Base-by-base conservation (phyloP, 2,113 vertebrate species). In the Phalacrocorax brasilianus region DNA sequence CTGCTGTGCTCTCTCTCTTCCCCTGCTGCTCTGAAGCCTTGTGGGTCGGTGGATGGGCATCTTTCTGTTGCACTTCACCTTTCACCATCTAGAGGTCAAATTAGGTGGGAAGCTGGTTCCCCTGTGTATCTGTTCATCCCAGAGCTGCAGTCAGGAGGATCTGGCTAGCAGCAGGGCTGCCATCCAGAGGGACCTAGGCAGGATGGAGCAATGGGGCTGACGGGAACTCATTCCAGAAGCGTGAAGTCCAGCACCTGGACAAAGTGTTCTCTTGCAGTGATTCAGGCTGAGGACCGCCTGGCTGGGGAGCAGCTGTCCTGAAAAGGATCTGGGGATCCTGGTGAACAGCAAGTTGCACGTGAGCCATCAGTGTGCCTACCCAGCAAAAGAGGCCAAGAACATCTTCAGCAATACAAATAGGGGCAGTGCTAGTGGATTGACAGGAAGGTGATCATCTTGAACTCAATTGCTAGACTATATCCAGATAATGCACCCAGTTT, bases 261-360 rank as follows among this genome's bases (percentile, higher is more conserved):
- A 79, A 24, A 42, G 8, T 0, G 3, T 15, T 19, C 27, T 55
- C 42, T 58, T 73, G 14, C 13, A 58, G 33, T 0, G 4, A 22
- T 47, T n/a, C 9, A 9, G 22, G 27, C 20, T 47, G 28, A 63
- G 24, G 32, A 52, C 10, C 65, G 14, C 56, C 58, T 71, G 26
- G 5, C 19, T 50, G 28, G 49, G n/a, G n/a, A 94, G 7, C 7
- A 73, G 15, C 7, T 78, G 21, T 74, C 4, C 49, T 45, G 21
- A 18, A 58, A 52, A 56, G 14, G 18, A 17, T 15, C 11, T 84
- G 42, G 32, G 9, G 11, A 55, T 83, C n/a, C 35, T 45, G 9
- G 16, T 16, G 19, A n/a, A 30, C 18, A 49, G 15, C 9, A 56
- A 40, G 23, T 13, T 77, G 22, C 10, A 3, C 8, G 2, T 26